Evolutionary conservation across 2,797 vertebrate genomes (phyloP), one percentile per base, ranked within the genome.

Genomic region (Propithecus perrieri): DNA sequence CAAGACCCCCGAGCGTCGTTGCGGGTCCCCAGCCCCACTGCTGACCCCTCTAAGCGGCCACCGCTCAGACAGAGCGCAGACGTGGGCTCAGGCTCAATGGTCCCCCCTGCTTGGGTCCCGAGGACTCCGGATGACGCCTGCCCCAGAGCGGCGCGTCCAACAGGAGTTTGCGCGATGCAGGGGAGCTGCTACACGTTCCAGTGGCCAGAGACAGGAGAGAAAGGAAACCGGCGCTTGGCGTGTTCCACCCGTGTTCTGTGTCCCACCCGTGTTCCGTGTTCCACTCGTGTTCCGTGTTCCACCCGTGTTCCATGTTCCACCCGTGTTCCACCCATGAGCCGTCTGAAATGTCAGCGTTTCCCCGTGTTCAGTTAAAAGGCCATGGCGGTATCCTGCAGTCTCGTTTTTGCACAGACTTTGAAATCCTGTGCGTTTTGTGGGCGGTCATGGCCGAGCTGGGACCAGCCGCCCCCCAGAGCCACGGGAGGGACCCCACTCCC

Each of bases 121-220:
- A 43, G 41, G 41, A 43, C 41, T 7, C 6, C 4, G 41, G 5
- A 18, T 0, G 4, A 28, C 26, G 7, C 28, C 71, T 7, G 33
- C 75, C 46, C 20, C 12, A 0, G n/a, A 35, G 79, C 63, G 38
- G 35, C 14, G 5, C 0, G 2, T 10, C 30, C 3, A 9, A 22
- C 2, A 30, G 81, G 67, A 10, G 6, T 12, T 9, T 28, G 0
- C 0, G 53, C 14, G 67, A 22, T 1, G 0, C 2, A 0, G 18
- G 65, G 7, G 26, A 35, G 63, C 14, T 4, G 26, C 38, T 15
- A 46, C 15, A 0, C 0, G 4, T 28, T 7, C 48, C 5, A 46
- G 59, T 28, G 18, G 89, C n/a, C 33, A 12, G 76, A 72, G 59
- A 20, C 5, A 50, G 65, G 41, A 13, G 14, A 4, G 11, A 43